Percentiles rank a stretch among this genome's conserved stretches.
phyloP scores from a whole-genome alignment of 1,140 invertebrate species.

The Ceratina calcarata region DNA sequence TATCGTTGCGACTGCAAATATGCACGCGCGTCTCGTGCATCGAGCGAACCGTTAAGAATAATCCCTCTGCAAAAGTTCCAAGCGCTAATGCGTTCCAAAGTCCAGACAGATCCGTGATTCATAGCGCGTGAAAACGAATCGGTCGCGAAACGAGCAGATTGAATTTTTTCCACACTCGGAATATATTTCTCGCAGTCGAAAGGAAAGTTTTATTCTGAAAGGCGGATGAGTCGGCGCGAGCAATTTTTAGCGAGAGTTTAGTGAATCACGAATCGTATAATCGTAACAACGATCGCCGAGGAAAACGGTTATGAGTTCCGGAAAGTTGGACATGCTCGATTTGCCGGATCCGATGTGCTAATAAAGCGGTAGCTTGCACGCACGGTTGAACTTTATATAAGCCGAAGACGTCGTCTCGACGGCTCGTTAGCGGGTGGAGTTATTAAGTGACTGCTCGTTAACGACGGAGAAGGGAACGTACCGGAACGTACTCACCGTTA shows the following conservation, averaged over 20 bases:
- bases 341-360: conserved; percentile 41
- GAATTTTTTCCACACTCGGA: neutral
- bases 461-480: conserved; percentile 38
- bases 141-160: neutral
- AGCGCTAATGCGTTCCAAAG: conserved; percentile 1
- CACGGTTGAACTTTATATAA: conserved; percentile 56
- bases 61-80: neutral
- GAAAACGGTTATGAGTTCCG: conserved; percentile 19
- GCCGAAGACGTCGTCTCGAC: conserved; percentile 62
- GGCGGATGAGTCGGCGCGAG: too few species aligned
- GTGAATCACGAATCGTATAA: conserved; percentile 17
- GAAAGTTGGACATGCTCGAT: conserved; percentile 53
- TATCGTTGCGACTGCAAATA: conserved; percentile 24
- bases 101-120: neutral
- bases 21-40: neutral
- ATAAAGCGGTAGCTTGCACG: conserved; percentile 31
- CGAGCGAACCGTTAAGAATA: conserved; percentile 9
- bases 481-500: conserved; percentile 47
- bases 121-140: conserved; percentile 14
- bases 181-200: neutral
- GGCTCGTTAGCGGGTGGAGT: conserved; percentile 61
- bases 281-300: conserved; percentile 38
- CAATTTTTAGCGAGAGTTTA: conserved; percentile 24
- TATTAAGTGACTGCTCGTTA: conserved; percentile 63
- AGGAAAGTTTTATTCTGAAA: neutral